A percentile compares a stretch with the other conserved stretches of the same genome.
phyloP scores from a whole-genome alignment of 2,113 vertebrate species.

The Connochaetes taurinus region DNA sequence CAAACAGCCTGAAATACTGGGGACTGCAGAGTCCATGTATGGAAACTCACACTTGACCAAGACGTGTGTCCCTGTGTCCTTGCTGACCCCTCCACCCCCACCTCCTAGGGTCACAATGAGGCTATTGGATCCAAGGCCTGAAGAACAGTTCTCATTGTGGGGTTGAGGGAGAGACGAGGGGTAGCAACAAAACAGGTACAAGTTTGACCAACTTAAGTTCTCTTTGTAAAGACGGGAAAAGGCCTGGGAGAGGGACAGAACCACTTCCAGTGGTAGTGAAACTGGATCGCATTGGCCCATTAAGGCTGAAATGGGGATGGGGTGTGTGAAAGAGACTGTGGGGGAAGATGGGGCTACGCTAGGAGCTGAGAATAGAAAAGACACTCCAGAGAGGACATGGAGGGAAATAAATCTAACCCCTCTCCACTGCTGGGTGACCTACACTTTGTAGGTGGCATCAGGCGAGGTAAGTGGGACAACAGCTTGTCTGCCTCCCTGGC shows the following conservation, averaged over 20 bases:
- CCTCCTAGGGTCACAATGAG: background rate
- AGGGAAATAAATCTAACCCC: background rate
- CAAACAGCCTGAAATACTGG: background rate
- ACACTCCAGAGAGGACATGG: background rate
- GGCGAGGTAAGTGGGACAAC: background rate
- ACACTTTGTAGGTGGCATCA: background rate
- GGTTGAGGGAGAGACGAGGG: background rate
- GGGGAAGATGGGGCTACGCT: background rate
- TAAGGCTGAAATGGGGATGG: background rate
- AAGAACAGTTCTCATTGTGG: background rate
- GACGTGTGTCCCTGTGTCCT: background rate
- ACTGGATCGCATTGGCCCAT: background rate
- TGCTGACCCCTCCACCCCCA: background rate
- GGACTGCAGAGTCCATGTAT: background rate
- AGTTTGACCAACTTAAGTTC: background rate
- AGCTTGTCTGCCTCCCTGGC: background rate
- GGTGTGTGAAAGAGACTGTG: background rate
- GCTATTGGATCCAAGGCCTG: background rate
- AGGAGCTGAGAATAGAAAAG: background rate
- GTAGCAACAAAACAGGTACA: background rate
- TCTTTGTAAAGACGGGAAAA: background rate
- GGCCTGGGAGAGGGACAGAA: background rate
- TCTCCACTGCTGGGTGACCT: background rate
- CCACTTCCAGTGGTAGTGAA: background rate
- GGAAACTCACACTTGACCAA: background rate